phyloP scores from a whole-genome alignment of 2,888 invertebrate genomes.

The Aleiodes leptofemur region DNA sequence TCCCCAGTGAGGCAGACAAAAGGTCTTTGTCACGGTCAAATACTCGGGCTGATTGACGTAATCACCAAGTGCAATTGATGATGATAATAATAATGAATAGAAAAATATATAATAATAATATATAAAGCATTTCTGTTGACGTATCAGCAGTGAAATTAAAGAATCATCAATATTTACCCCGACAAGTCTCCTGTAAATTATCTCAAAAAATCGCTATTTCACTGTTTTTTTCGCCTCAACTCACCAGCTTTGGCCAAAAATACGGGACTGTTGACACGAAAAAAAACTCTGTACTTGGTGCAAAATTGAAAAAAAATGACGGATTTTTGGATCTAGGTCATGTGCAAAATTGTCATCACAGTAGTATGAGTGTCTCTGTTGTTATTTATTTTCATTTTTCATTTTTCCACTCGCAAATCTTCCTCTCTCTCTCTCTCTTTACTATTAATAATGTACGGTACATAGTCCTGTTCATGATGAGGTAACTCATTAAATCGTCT shows the following conservation, averaged over 20 bases:
- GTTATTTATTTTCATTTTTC: constrained; percentile 47
- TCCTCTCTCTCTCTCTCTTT: constrained; percentile 11
- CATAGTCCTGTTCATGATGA: constrained; percentile 38
- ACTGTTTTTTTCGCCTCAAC: not conserved
- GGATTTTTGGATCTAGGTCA: constrained; percentile 26
- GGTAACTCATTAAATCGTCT: constrained; percentile 60
- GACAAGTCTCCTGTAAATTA: not conserved
- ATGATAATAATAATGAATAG: not conserved
- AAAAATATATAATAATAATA: constrained; percentile 11
- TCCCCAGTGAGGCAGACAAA: constrained; percentile 50
- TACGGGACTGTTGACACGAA: constrained; percentile 22
- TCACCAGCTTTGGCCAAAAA: not conserved
- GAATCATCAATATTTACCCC: constrained; percentile 24
- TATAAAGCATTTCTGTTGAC: constrained; percentile 4
- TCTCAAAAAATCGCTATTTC: constrained; percentile 1
- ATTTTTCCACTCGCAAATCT: not conserved
- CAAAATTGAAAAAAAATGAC: not conserved
- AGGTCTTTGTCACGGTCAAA: constrained; percentile 55
- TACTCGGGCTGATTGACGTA: constrained; percentile 32
- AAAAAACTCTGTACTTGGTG: constrained; percentile 1
- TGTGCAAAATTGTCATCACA: constrained; percentile 1
- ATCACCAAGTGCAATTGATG: constrained; percentile 8
- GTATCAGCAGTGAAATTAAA: not conserved
- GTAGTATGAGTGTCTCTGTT: constrained; percentile 29
- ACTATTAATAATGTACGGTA: constrained; percentile 59